Base-by-base conservation (phyloP, 2,113 vertebrate genomes). In the Thymallus thymallus region DNA sequence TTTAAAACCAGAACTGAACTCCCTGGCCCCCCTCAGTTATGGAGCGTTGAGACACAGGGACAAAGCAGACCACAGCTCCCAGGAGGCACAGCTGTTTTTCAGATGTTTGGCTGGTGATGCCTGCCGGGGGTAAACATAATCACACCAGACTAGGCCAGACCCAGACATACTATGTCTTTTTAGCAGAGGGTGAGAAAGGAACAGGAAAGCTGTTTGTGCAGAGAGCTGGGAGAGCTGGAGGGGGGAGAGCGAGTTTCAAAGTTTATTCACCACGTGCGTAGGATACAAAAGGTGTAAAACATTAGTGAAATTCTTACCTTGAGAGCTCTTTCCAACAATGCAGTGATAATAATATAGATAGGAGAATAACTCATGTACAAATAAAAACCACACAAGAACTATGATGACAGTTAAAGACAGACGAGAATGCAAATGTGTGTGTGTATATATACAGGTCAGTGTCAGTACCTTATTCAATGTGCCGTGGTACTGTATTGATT, bases 21-120 rank as follows among this genome's bases (percentile, higher is more conserved):
- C 70, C 51, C 77, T 60, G 68, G 68, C 69, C 32, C 69, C 45
- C 65, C 30, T 69, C 75, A 56, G 7, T 75, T 74, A 62, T 63
- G 41, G 70, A 60, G 68, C 35, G 61, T 16, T 16, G 72, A 56
- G 69, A 69, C 24, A 46, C n/a, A 77, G 46, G 71, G 45, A 18
- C 58, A 63, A 77, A 78, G 79, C 23, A 66, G 66, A 65, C 45
- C 74, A 63, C 46, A 30, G 16, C 41, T 26, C 74, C 75, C 85
- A 87, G 55, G 12, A 32, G 22, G 56, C 20, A n/a, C 69, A 71
- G 84, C 84, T 89, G 90, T 84, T 89, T 81, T 48, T 85, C 90
- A 91, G 89, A 91, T 91, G 89, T 88, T 87, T 79, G 73, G 75
- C 80, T 56, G 29, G 74, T 76, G 82, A 32, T 78, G 76, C 22